Evolutionary conservation across 2,113 vertebrate genomes (phyloP), one percentile per base, ranked within the genome.

Genomic region (Meleagris gallopavo): DNA sequence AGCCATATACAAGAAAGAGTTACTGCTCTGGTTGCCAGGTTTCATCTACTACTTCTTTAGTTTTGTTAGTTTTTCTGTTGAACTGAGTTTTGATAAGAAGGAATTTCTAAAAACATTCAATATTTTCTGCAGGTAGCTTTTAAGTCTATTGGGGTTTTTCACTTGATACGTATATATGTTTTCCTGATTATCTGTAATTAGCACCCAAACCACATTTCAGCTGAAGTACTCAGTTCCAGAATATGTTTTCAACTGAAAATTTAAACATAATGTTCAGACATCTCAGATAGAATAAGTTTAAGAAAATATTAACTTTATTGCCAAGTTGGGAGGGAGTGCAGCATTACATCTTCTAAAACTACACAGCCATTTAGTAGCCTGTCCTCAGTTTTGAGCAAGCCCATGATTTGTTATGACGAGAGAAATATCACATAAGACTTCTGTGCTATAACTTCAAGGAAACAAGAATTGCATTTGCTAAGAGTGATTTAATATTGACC

Each of bases 91-190:
- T 48, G 34, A 12, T 8, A 58, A 25, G 22, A 55, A 72, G 76
- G 65, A 54, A 36, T 1, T 27, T 60, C 34, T 10, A 24, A 20
- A n/a, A 38, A 0, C 2, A 3, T 9, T 10, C 13, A 64, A 30
- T 15, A 41, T 72, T 83, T 82, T 88, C 21, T 79, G 32, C 38
- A 88, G 25, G 20, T 45, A 45, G 21, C 43, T 45, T 32, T 45
- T 45, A 66, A 66, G 30, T 22, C 13, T 45, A 29, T n/a, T 66
- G 30, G 8, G 14, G 19, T 66, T 45, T n/a, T 43, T 66, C 14
- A 21, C 41, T n/a, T 32, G 20, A 21, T 32, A 20, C 30, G 13
- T 58, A n/a, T 58, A n/a, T n/a, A 58, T 66, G 30, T 22, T 45
- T 32, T 32, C 60, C 27, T 6, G 5, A 22, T 15, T 66, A 20